Conservation (phyloP, 1,140 invertebrate species). For the Drosophila ananassae region DNA sequence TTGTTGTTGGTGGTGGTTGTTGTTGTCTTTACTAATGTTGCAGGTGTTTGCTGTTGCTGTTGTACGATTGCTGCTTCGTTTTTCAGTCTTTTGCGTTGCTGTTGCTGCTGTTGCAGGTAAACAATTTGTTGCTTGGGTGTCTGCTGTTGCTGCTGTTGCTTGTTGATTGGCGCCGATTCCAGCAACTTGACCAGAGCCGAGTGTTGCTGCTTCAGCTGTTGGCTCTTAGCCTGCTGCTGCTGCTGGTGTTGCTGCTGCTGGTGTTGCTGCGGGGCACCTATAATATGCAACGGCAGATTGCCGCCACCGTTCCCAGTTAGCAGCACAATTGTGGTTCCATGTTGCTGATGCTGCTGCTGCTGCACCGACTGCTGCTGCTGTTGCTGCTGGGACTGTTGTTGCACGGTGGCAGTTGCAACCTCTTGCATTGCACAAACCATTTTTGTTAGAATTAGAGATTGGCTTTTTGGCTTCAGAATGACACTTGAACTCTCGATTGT, state of each 20-base stretch:
- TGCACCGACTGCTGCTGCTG: constrained; percentile 46
- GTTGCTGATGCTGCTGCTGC: constrained; percentile 53
- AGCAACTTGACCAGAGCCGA: constrained; percentile 82
- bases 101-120: constrained; percentile 70
- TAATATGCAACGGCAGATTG: constrained; percentile 58
- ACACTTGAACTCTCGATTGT: constrained; percentile 72
- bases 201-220: constrained; percentile 79
- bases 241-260: constrained; percentile 22
- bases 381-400: constrained; percentile 46
- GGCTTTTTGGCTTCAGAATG: constrained; percentile 77
- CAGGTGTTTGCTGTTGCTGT: constrained; percentile 69
- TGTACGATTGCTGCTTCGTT: constrained; percentile 68
- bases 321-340: constrained; percentile 71
- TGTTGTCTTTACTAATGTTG: constrained; percentile 77
- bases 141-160: constrained; percentile 56
- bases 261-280: constrained; percentile 48
- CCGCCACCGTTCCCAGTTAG: constrained; percentile 50
- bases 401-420: constrained; percentile 23
- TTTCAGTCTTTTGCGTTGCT: constrained; percentile 83
- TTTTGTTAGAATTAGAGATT: constrained; percentile 63
- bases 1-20: constrained; percentile 68
- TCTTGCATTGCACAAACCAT: constrained; percentile 84
- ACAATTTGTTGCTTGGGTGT: constrained; percentile 71
- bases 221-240: constrained; percentile 65
- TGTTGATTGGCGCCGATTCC: constrained; percentile 77